Base-by-base conservation (phyloP, 2,888 invertebrate genomes). In the Agriopis aurantiaria region DNA sequence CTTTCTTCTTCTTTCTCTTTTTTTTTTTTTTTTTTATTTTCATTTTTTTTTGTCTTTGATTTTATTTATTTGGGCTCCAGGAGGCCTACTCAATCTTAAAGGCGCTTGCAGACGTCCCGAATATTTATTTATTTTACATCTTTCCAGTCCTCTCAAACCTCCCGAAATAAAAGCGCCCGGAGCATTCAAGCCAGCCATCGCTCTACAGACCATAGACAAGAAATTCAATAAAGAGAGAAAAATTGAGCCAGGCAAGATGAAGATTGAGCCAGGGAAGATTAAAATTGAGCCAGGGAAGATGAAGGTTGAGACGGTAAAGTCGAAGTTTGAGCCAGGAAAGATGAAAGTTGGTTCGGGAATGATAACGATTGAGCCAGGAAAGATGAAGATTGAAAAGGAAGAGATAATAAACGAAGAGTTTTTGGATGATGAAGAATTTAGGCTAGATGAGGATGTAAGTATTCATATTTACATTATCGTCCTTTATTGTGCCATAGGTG, bases 401-500 rank as follows among this genome's bases (percentile, higher is more conserved):
- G 90, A 89, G 55, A 81, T 84, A 0, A 86, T 87, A 0, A 78
- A 86, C 40, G 86, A 84, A 0, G 88, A 86, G 17, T 89, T 87
- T 62, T 62, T 88, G 8, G 90, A 91, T 3, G 85, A 86, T 0
- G 85, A 88, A 3, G 82, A 85, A 1, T 83, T 85, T 9, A 86
- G 88, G 12, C 57, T 89, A 45, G 84, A 88, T 33, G 88, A 90
- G 61, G 89, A 89, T 59, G 82, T 84, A 12, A 55, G 72, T 73
- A 55, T 33, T n/a, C 7, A 41, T 58, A 14, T 14, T 14, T 3
- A 0, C n/a, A 33, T 33, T 0, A 33, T 33, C 33, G 17, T 23
- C 17, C 17, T 23, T 23, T n/a, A n/a, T n/a, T n/a, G n/a, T n/a
- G n/a, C n/a, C n/a, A n/a, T n/a, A n/a, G n/a, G n/a, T n/a, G n/a